These are phyloP conservation scores for Hetaerina titia DNA, from an alignment of 2,888 invertebrate genomes.

Conservation along the genomic window DNA sequence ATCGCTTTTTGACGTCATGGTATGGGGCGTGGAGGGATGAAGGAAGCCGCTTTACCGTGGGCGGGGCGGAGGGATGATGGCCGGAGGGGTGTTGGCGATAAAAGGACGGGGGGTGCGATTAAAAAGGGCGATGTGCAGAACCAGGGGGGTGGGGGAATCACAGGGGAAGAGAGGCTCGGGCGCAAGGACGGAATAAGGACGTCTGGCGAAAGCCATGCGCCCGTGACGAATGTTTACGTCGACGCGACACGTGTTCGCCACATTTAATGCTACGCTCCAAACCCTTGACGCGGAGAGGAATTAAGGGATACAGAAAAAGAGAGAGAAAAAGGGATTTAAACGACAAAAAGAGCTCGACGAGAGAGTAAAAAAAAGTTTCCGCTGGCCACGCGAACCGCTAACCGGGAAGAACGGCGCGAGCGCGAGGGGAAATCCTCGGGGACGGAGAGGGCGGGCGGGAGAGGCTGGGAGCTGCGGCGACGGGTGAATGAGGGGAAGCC, in stretches of 20 bases:
- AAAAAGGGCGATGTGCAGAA: neutral
- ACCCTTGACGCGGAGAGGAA: neutral
- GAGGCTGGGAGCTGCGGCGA: too few species aligned
- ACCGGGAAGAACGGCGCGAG: too few species aligned
- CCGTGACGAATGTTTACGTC: neutral
- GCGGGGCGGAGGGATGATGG: neutral
- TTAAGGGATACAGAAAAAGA: too few species aligned
- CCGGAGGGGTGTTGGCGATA: neutral
- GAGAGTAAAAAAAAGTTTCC: too few species aligned
- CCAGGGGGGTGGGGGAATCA: too few species aligned
- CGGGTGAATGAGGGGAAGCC: too few species aligned
- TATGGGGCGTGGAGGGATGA: slow-evolving; percentile 24
- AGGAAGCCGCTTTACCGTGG: neutral
- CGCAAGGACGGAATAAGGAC: slow-evolving; percentile 14
- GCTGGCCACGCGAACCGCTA: too few species aligned
- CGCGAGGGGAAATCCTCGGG: neutral
- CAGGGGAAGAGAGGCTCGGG: neutral
- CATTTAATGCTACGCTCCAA: neutral
- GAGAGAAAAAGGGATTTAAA: too few species aligned
- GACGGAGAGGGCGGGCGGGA: neutral
- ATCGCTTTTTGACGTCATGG: slow-evolving; percentile 63
- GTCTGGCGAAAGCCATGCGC: neutral
- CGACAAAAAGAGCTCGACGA: too few species aligned
- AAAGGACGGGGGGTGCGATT: slow-evolving; percentile 1
- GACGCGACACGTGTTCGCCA: neutral